Conservation (phyloP, 2,797 vertebrate species). For the Malacoraja senta region DNA sequence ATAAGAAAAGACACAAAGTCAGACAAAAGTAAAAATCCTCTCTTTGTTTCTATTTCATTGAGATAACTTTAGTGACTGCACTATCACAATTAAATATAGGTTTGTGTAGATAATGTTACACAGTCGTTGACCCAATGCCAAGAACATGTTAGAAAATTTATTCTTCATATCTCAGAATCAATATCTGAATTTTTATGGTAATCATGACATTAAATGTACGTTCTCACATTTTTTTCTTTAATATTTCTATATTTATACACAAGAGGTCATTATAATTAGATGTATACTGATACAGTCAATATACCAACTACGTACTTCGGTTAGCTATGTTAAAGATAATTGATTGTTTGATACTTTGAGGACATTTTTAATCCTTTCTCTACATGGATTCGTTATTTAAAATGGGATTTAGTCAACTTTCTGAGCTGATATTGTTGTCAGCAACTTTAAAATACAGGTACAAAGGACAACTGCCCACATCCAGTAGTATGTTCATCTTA, state of each 20-base stretch:
- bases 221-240: not conserved
- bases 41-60: conserved; percentile 24
- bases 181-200: not conserved
- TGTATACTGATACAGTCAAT: not conserved
- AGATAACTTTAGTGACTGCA: conserved; percentile 33
- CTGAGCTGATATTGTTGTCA: not conserved
- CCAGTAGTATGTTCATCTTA: not conserved
- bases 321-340: not conserved
- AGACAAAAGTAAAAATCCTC: conserved; percentile 70
- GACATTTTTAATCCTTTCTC: not conserved
- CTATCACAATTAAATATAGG: conserved; percentile 34
- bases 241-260: conserved; percentile 7
- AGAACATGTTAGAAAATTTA: conserved; percentile 5
- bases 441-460: not conserved
- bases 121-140: not conserved
- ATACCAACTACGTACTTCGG: not conserved
- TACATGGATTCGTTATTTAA: not conserved
- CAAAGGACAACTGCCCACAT: not conserved
- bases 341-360: not conserved
- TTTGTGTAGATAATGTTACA: not conserved
- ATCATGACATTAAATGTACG: not conserved
- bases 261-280: not conserved
- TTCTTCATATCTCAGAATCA: not conserved
- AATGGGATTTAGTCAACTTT: not conserved
- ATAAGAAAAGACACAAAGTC: conserved; percentile 99